Base-by-base conservation (phyloP, 2,113 vertebrate genomes). In the Gopherus flavomarginatus region DNA sequence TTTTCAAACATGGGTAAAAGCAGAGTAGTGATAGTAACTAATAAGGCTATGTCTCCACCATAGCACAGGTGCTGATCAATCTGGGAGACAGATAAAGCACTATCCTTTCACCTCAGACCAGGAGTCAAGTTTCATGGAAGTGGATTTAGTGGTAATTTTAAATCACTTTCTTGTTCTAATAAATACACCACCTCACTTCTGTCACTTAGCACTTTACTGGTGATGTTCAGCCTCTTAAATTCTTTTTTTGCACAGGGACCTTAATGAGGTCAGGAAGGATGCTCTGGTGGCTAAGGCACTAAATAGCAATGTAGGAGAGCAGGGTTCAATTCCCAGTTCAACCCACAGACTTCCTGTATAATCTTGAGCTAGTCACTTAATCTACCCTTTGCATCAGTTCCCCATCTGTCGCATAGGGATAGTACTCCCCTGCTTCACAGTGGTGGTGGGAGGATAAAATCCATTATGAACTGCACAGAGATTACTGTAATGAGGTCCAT, bases 31-130 rank as follows among this genome's bases (percentile, higher is more conserved):
- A 2, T 47, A 50, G 72, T 38, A 78, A 6, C n/a, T 57, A 31
- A 11, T 17, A 26, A 87, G 84, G 13, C 2, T 38, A 38, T 22
- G 5, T 75, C 19, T 75, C 72, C 38, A 24, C 38, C 72, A 21
- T 2, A 0, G 44, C 44, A 14, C 69, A 44, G 54, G 87, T 11
- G 11, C 4, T 93, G 47, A 38, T 57, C 81, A 75, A 13, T 19
- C 38, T 13, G 62, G 83, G 78, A 59, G 62, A 31, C 17, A 1
- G 21, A 53, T 24, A 88, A 83, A 57, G 35, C 53, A 81, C 85
- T 42, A 26, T 54, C 29, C 4, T 5, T 50, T 3, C 2, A 0
- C 35, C 24, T 47, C 35, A 1, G 0, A 54, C 49, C 35, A 31
- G 78, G 79, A 69, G 24, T 21, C 0, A 0, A 5, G 0, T 21